Base-by-base conservation (phyloP, 1,140 invertebrate species). In the Lethrus apterus region DNA sequence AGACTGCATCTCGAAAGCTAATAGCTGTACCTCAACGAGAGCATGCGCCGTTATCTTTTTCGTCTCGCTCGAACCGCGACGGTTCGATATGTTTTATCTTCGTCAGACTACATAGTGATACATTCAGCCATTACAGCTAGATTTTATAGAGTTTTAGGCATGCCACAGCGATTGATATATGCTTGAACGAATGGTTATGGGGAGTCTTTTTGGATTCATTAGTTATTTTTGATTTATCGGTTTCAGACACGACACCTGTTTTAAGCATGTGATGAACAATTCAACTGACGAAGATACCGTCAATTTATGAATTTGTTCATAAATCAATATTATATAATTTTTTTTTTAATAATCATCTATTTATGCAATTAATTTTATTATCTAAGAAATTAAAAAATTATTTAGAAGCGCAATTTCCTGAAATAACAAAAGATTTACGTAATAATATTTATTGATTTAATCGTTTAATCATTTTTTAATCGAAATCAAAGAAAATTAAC, bases 191-290 rank as follows among this genome's bases (percentile, higher is more conserved):
- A 33, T 26, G 35, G 49, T 26, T 40, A 26, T 44, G 36, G 44
- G 41, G 43, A 42, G 50, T 54, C 50, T 55, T 56, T 57, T 51
- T 48, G 50, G 51, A 55, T 48, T 59, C 52, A 53, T 56, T 57
- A 57, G 51, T 45, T 54, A 55, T 46, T 45, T 53, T 51, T 58
- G 50, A 57, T 55, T 59, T 57, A 57, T 54, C 41, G 45, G 11
- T 51, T 48, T 47, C 38, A 51, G 48, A 54, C 51, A 47, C 48
- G 52, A 52, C 52, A 59, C 57, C 55, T 58, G 56, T 58, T 58
- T 50, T 48, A 38, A 11, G 15, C 14, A 33, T 48, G 24, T 48
- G 34, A 34, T 44, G 30, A 23, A 38, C 17, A 24, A 19, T 42
- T 35, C 26, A 42, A 17, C 19, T 10, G 26, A n/a, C n/a, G n/a